Conservation (phyloP, 1,140 invertebrate genomes). For the Drosophila pseudoobscura region DNA sequence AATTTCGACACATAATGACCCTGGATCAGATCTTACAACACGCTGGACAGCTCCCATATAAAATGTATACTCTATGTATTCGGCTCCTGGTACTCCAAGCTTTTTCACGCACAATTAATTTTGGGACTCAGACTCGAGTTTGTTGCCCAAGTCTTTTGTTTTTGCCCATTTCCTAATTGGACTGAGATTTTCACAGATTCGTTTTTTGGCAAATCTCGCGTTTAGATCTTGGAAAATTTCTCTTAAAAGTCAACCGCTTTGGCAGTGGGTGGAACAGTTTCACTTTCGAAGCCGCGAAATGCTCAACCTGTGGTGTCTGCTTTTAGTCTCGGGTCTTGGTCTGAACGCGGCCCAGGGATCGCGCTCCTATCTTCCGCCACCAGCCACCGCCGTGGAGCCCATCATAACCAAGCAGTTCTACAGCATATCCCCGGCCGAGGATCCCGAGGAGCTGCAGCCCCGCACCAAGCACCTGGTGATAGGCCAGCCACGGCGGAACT, state of each 20-base stretch:
- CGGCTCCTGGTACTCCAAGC: slow-evolving; percentile 2
- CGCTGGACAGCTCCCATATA: slow-evolving; percentile 1
- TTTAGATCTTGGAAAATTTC: slow-evolving; percentile 5
- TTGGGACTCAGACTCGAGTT: slow-evolving; percentile 40
- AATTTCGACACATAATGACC: too few relatives aligned
- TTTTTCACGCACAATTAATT: slow-evolving; percentile 62
- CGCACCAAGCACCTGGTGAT: slow-evolving; percentile 68
- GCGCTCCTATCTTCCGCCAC: slow-evolving; percentile 60
- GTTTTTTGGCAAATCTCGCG: background rate
- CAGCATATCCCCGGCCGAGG: slow-evolving; percentile 69
- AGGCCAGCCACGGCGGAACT: slow-evolving; percentile 88
- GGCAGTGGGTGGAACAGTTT: slow-evolving; percentile 9
- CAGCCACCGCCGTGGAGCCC: slow-evolving; percentile 29
- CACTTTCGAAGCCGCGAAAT: slow-evolving; percentile 29
- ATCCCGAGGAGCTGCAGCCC: slow-evolving; percentile 52
- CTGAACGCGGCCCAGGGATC: slow-evolving; percentile 22
- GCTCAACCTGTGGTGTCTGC: slow-evolving; percentile 17
- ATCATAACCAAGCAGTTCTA: slow-evolving; percentile 78
- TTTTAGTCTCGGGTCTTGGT: background rate
- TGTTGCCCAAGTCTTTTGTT: slow-evolving; percentile 76
- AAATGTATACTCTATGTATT: background rate
- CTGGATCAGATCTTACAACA: background rate
- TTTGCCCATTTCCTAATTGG: slow-evolving; percentile 35
- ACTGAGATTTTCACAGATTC: slow-evolving; percentile 24
- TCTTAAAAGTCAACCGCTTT: slow-evolving; percentile 12